These are phyloP conservation scores for Homarus gammarus DNA, from an alignment of 2,888 invertebrate species.

Conservation along the genomic window DNA sequence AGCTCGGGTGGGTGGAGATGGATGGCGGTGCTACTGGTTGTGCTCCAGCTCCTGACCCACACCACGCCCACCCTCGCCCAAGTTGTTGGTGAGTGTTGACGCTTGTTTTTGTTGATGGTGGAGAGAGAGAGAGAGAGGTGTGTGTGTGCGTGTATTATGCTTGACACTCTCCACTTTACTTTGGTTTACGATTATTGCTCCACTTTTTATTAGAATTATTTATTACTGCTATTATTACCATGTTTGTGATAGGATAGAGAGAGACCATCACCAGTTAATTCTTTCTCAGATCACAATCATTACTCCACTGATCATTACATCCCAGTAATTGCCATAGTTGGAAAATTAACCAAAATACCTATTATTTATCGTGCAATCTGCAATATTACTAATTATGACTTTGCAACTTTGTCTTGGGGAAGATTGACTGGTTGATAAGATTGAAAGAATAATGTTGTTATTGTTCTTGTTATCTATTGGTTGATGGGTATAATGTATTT, in stretches of 20 bases:
- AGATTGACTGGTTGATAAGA: too few relatives aligned
- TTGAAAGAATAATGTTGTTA: too few relatives aligned
- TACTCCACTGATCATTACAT: not conserved
- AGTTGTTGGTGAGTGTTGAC: not conserved
- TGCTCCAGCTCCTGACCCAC: not conserved
- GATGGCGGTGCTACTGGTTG: not conserved
- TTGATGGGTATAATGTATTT: too few relatives aligned
- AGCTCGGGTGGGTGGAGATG: not conserved
- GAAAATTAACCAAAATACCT: not conserved
- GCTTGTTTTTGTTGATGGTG: not conserved
- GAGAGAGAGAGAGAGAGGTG: too few relatives aligned
- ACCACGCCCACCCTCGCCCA: not conserved
- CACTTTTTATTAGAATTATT: not conserved
- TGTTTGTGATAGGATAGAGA: not conserved
- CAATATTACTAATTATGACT: too few relatives aligned
- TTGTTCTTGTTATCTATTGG: too few relatives aligned
- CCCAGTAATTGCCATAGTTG: not conserved
- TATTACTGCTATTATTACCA: too few relatives aligned
- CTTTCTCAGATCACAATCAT: not conserved
- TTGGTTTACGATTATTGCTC: not conserved
- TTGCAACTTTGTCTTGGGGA: too few relatives aligned
- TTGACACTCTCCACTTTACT: not conserved
- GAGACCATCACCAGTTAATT: not conserved
- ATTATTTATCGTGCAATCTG: too few relatives aligned
- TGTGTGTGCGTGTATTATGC: not conserved